These are phyloP conservation scores for Formicarius rufipectus DNA, from an alignment of 2,113 vertebrate genomes.

Conservation along the genomic window DNA sequence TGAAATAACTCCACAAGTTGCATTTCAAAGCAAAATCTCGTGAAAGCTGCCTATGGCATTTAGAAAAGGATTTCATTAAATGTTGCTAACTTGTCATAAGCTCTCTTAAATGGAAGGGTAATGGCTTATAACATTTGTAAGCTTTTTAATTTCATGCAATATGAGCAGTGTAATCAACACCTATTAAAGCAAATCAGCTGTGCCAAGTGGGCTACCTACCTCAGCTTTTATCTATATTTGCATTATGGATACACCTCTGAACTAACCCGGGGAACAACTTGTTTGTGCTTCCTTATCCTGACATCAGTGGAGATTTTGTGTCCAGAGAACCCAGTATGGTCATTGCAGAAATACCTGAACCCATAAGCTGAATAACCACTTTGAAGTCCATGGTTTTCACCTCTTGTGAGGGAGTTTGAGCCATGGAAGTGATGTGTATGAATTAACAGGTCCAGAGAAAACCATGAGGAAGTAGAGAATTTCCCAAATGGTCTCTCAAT, in stretches of 20 bases:
- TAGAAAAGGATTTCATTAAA: slow-evolving; percentile 79
- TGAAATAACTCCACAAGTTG: slow-evolving; percentile 19
- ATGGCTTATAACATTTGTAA: slow-evolving; percentile 83
- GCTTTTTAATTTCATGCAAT: slow-evolving; percentile 87
- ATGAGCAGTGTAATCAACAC: slow-evolving; percentile 81
- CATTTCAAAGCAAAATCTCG: slow-evolving; percentile 60
- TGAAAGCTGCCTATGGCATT: slow-evolving; percentile 72
- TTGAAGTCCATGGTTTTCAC: not conserved
- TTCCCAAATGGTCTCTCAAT: not conserved
- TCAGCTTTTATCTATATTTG: slow-evolving; percentile 70
- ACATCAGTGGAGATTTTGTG: not conserved
- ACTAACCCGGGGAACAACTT: not conserved
- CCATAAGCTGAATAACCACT: not conserved
- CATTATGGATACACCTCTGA: slow-evolving; percentile 44
- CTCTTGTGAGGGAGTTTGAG: not conserved
- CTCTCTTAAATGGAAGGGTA: slow-evolving; percentile 81
- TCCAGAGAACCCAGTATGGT: not conserved
- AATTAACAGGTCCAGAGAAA: not conserved
- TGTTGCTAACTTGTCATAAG: slow-evolving; percentile 80
- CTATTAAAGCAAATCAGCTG: slow-evolving; percentile 78
- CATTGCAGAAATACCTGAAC: not conserved
- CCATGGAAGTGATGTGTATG: not conserved
- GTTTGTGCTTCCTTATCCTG: slow-evolving; percentile 15
- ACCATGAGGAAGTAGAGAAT: not conserved
- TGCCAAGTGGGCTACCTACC: slow-evolving; percentile 69